Percentiles rank a stretch among this genome's conserved stretches.
phyloP scores from a whole-genome alignment of 1,140 invertebrate genomes.

The Monomorium pharaonis region DNA sequence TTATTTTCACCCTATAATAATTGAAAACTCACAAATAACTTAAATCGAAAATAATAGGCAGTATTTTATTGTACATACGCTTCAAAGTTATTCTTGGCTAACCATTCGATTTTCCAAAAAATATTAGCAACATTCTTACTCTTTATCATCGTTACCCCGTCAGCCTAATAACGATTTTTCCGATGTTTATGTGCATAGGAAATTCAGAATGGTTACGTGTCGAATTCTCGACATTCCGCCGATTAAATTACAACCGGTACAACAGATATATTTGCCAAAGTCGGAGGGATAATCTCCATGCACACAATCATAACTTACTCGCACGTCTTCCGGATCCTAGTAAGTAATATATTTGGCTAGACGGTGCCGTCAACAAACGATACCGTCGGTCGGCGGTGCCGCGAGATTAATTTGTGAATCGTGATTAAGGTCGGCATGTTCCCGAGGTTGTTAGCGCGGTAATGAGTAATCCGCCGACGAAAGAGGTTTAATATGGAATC shows the following conservation, averaged over 20 bases:
- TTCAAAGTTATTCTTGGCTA: not conserved
- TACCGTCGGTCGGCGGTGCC: conserved; percentile 24
- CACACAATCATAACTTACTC: conserved; percentile 51
- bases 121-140: not conserved
- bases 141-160: not conserved
- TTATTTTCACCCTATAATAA: not conserved
- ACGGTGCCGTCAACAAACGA: conserved; percentile 53
- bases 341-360: conserved; percentile 47
- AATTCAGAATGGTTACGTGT: not conserved
- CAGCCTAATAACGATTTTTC: conserved; percentile 4
- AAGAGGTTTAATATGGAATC: conserved; percentile 68
- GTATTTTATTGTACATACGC: not conserved
- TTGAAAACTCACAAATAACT: not conserved
- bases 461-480: conserved; percentile 64
- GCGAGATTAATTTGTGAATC: conserved; percentile 52
- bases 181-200: not conserved
- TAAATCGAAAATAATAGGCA: not conserved
- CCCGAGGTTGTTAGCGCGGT: conserved; percentile 57
- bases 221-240: conserved; percentile 40
- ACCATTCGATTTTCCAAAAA: not conserved
- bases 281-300: conserved; percentile 37
- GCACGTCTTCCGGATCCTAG: conserved; percentile 45
- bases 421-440: conserved; percentile 62
- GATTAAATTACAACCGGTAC: conserved; percentile 49
- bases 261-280: conserved; percentile 45